These are phyloP conservation scores for Ophiothrix spiculata DNA, from an alignment of 35 echinoderm and acorn worm species.

Conservation along the genomic window DNA sequence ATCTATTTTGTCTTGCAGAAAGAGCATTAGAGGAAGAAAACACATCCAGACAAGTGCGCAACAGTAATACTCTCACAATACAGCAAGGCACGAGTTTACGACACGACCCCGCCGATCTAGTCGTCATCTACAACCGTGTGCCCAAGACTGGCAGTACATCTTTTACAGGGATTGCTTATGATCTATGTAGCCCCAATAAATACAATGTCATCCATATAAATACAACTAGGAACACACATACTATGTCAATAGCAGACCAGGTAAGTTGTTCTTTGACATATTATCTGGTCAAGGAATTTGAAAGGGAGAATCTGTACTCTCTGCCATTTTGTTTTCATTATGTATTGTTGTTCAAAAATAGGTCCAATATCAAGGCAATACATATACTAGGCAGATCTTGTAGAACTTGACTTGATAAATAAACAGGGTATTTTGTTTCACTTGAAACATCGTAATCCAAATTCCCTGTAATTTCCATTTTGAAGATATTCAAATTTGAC, in stretches of 20 bases:
- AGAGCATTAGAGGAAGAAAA: slow-evolving; percentile 39
- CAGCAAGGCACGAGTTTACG: slow-evolving; percentile 15
- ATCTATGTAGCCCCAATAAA: slow-evolving; percentile 66
- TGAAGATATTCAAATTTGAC: no score
- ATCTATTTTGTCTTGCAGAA: slow-evolving; percentile 41
- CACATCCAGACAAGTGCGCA: slow-evolving; percentile 36
- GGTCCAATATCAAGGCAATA: no score
- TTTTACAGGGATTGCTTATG: slow-evolving; percentile 78
- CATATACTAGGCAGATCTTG: no score
- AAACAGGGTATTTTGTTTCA: no score
- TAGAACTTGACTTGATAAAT: no score
- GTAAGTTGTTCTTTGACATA: no score
- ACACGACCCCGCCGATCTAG: slow-evolving; percentile 36
- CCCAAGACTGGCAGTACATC: slow-evolving; percentile 97
- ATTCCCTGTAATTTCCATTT: no score
- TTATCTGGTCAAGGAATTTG: no score
- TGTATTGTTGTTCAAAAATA: no score
- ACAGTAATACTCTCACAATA: slow-evolving; percentile 21
- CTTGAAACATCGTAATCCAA: no score
- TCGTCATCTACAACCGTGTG: slow-evolving; percentile 94
- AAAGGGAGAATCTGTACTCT: no score
- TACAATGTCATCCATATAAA: slow-evolving; percentile 91
- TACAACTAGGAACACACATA: slow-evolving; percentile 74
- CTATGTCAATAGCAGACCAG: slow-evolving; percentile 87
- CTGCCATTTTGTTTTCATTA: no score